Evolutionary conservation across 2,888 invertebrate genomes (phyloP), one percentile per base, ranked within the genome.

Genomic region (Parnassius smintheus): DNA sequence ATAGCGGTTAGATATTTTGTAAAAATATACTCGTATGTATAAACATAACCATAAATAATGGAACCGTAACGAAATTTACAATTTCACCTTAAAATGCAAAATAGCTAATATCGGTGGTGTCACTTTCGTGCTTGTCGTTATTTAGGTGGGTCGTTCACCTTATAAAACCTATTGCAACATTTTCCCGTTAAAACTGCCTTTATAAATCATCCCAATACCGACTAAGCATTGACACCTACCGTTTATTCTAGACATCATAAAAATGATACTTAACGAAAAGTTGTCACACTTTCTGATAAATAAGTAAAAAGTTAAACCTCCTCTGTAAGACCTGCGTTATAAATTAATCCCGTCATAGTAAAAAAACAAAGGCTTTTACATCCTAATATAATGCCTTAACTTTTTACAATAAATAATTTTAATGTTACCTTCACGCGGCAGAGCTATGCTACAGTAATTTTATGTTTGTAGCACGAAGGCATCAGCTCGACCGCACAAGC

Each of bases 41-140:
- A 60, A 63, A 61, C 59, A 64, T 55, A 56, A 25, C 56, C 72
- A 74, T 82, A 78, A 80, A 81, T 78, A 78, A 74, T 71, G 72
- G 72, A 72, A 74, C 73, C 73, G 69, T 69, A 72, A 70, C 64
- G 65, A 70, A 68, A 66, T 70, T 70, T 67, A 58, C 64, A 64
- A 67, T 66, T 67, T 73, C 22, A 73, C 74, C 71, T 76, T 75
- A 69, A 71, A 69, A 73, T 76, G 70, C 73, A 72, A 76, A 77
- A 72, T 75, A 76, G 72, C 59, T 56, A 66, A 70, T 71, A 73
- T 73, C 72, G 68, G 71, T 70, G 71, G 70, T 66, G 7, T 46
- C 46, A 66, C 59, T 60, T 61, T 59, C 65, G 58, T 62, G 65
- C 66, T 63, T 64, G 55, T 65, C 61, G 65, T 60, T 56, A 46